Conservation (phyloP, 1,140 invertebrate genomes). For the Bombus sibiricus region DNA sequence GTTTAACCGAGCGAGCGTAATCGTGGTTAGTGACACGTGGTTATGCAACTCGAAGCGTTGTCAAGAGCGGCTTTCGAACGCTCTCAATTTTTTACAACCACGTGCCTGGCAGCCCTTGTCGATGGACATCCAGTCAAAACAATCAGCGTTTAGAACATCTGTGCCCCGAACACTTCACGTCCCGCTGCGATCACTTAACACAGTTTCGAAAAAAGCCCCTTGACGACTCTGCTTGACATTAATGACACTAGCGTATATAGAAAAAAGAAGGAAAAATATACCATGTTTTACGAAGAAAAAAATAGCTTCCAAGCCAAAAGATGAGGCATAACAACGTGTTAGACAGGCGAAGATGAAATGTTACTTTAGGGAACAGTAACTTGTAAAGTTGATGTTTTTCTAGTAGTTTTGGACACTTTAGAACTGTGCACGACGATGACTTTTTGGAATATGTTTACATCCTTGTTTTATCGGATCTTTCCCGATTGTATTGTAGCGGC, state of each 20-base stretch:
- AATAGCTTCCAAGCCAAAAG: neutral
- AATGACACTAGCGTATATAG: neutral
- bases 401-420: neutral
- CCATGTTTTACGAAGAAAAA: neutral
- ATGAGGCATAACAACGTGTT: slow-evolving; percentile 5
- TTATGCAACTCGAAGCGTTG: slow-evolving; percentile 6
- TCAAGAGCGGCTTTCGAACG: slow-evolving; percentile 35
- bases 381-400: neutral
- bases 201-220: slow-evolving; percentile 38
- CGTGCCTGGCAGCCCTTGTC: slow-evolving; percentile 12
- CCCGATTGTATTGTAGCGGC: no score
- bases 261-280: neutral
- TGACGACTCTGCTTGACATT: slow-evolving; percentile 9
- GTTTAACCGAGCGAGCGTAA: neutral
- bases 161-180: slow-evolving; percentile 40
- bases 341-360: neutral
- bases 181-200: slow-evolving; percentile 47
- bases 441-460: no score
- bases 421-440: no score
- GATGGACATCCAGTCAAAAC: slow-evolving; percentile 44
- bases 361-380: neutral
- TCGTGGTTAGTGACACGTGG: neutral
- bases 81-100: slow-evolving; percentile 36
- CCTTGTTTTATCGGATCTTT: no score
- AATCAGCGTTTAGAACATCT: slow-evolving; percentile 50